phyloP scores from a whole-genome alignment of 1,140 invertebrate species.

The Papilio polytes region DNA sequence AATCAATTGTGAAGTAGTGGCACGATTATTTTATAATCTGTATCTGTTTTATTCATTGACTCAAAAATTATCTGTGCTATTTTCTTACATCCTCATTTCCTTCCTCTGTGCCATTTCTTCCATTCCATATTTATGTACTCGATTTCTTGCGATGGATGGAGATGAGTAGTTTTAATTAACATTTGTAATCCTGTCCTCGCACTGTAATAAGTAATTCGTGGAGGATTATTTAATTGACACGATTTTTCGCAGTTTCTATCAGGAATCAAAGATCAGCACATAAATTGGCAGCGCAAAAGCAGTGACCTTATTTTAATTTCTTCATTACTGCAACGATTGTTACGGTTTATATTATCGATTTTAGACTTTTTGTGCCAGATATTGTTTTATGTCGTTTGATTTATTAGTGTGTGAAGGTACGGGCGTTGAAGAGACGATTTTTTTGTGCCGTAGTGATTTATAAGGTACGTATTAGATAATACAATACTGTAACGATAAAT shows the following conservation, averaged over 20 bases:
- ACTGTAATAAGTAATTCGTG: slow-evolving; percentile 77
- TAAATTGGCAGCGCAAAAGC: slow-evolving; percentile 47
- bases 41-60: not conserved
- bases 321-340: slow-evolving; percentile 48
- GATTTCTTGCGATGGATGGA: slow-evolving; percentile 9
- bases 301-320: slow-evolving; percentile 62
- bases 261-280: slow-evolving; percentile 51
- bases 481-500: slow-evolving; percentile 25
- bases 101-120: slow-evolving; percentile 79
- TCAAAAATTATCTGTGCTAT: slow-evolving; percentile 52
- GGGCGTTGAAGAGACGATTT: slow-evolving; percentile 63
- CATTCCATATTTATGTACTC: slow-evolving; percentile 24
- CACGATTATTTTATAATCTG: slow-evolving; percentile 37
- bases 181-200: slow-evolving; percentile 69
- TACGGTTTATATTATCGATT: slow-evolving; percentile 75
- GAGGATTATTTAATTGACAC: slow-evolving; percentile 68
- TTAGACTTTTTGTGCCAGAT: slow-evolving; percentile 69
- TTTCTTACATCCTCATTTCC: slow-evolving; percentile 59
- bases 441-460: slow-evolving; percentile 71
- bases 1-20: not conserved
- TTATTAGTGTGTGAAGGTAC: slow-evolving; percentile 69
- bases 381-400: slow-evolving; percentile 78
- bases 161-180: slow-evolving; percentile 66
- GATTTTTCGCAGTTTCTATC: slow-evolving; percentile 56
- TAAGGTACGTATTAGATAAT: slow-evolving; percentile 65